These are phyloP conservation scores for Choloepus hoffmanni DNA, from an alignment of 2,113 vertebrate genomes.

Conservation along the genomic window DNA sequence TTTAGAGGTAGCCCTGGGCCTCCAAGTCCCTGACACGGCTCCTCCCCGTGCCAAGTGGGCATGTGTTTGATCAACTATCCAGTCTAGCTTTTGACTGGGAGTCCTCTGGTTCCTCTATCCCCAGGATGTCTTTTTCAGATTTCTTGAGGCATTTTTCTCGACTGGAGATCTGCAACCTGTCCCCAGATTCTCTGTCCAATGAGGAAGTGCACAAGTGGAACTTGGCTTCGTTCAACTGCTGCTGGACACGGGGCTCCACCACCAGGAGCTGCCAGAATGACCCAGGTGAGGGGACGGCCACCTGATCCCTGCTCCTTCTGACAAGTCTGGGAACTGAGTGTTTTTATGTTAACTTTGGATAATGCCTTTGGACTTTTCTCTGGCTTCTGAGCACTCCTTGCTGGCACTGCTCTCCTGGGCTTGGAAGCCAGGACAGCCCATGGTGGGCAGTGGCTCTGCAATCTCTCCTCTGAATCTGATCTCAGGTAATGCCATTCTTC, in stretches of 20 bases:
- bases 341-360: not conserved
- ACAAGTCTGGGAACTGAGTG: accelerated
- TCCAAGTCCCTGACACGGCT: not conserved
- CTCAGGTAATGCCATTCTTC: not conserved
- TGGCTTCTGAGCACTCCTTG: not conserved
- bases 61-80: accelerated
- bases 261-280: conserved; percentile 90
- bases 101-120: not conserved
- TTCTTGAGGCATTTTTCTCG: conserved; percentile 90
- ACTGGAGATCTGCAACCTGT: conserved; percentile 93
- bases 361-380: not conserved
- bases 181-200: conserved; percentile 88
- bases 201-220: conserved; percentile 87
- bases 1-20: accelerated
- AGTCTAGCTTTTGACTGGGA: not conserved
- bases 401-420: not conserved
- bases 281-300: conserved; percentile 82
- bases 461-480: not conserved
- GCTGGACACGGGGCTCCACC: conserved; percentile 89
- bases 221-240: conserved; percentile 87
- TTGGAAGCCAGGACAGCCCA: not conserved
- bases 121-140: conserved; percentile 93
- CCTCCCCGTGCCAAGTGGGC: not conserved
- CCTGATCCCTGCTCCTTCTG: conserved; percentile 63
- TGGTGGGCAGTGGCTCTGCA: not conserved